phyloP scores from a whole-genome alignment of 2,113 vertebrate genomes.

The Ictidomys tridecemlineatus region DNA sequence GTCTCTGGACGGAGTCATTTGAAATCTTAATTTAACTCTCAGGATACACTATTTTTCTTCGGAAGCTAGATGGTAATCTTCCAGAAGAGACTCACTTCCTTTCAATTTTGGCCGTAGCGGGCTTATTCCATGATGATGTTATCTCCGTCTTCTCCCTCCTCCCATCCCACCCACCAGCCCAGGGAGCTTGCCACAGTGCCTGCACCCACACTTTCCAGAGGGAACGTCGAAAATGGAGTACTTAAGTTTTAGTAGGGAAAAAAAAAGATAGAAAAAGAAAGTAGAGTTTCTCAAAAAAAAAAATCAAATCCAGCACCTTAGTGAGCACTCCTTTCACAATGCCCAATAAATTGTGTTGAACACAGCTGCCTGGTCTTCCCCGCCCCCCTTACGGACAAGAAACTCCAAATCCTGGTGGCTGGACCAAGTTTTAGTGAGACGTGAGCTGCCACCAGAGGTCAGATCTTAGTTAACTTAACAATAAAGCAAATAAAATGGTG shows the following conservation, averaged over 20 bases:
- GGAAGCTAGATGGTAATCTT: conserved; percentile 46
- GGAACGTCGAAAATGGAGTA: not conserved
- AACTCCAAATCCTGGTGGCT: not conserved
- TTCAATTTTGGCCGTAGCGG: not conserved
- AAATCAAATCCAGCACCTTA: not conserved
- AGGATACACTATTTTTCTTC: conserved; percentile 50
- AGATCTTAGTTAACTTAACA: not conserved
- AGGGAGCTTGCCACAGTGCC: not conserved
- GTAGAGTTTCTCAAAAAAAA: conserved; percentile 11
- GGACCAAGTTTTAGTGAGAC: not conserved
- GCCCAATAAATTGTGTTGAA: too few species aligned
- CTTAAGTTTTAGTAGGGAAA: not conserved
- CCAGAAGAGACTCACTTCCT: conserved; percentile 45
- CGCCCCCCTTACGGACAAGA: not conserved
- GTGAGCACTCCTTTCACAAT: not conserved
- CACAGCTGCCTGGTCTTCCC: not conserved
- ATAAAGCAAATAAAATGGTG: not conserved
- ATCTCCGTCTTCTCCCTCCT: not conserved
- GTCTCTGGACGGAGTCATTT: not conserved
- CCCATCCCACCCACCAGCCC: not conserved
- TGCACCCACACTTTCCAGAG: not conserved
- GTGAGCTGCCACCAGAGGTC: not conserved
- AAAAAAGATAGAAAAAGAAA: not conserved
- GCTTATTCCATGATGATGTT: not conserved
- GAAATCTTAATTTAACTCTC: conserved; percentile 58